Base-by-base conservation (phyloP, 1,140 invertebrate genomes). In the Drosophila bocki region DNA sequence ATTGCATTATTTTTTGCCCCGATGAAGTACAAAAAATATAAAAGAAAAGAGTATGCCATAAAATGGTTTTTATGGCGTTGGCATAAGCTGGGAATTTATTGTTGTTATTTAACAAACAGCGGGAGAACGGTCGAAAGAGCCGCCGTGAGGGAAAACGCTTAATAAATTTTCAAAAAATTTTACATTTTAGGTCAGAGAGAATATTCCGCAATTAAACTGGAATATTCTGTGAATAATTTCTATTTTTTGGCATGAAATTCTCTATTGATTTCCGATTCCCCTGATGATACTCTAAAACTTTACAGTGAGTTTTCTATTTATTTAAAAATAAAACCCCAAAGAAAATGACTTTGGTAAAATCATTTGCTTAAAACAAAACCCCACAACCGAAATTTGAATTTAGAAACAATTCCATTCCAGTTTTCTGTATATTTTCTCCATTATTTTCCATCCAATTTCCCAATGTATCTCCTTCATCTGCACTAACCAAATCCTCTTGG, bases 51-150 rank as follows among this genome's bases (percentile, higher is more conserved):
- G 51, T 45, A 61, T 69, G 80, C 84, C 72, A 81, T 78, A 70
- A 88, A 88, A 80, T 71, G 26, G 67, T 69, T 71, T 78, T 83
- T 78, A 80, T 74, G 75, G 51, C 80, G 63, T n/a, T 32, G 53
- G 64, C 68, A 88, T 78, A 87, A 88, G 84, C 80, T 77, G 58
- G 12, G 65, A 88, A 84, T 88, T 88, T 84, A 84, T 88, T 72
- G 56, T 62, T 65, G 50, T 63, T 75, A 53, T 68, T 76, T 65
- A 47, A n/a, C 53, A 44, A 75, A 76, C 33, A 44, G 58, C 9
- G 53, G 15, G 6, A n/a, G 26, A 35, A 29, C 4, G 32, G 17
- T 4, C 12, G 26, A 47, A 17, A 39, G 29, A 63, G 22, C 57
- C 41, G 22, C 32, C 29, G 13, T 41, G 7, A 58, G 45, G 29